A percentile compares a stretch with the other conserved stretches of the same genome.
phyloP scores from a whole-genome alignment of 2,113 vertebrate genomes.

The Ascaphus truei region DNA sequence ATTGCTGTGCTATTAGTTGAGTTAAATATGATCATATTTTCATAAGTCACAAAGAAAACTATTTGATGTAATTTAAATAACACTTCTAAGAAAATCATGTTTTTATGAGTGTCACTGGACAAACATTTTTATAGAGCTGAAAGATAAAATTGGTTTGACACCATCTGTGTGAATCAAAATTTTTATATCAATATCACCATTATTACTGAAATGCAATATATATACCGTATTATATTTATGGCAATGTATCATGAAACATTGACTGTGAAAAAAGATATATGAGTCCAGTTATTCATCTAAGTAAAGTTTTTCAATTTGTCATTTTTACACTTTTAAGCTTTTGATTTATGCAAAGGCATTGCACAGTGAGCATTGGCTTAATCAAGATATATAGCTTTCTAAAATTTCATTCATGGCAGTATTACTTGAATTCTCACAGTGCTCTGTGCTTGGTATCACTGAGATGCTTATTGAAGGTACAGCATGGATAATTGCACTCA shows the following conservation, averaged over 20 bases:
- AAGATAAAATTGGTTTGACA: background rate
- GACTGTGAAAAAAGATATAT: background rate
- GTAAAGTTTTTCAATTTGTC: slow-evolving; percentile 1
- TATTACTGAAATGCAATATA: background rate
- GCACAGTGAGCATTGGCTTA: slow-evolving; percentile 12
- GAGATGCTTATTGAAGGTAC: slow-evolving; percentile 9
- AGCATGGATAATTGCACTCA: slow-evolving; percentile 15
- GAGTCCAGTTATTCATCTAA: background rate
- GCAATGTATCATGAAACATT: background rate
- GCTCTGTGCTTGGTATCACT: background rate
- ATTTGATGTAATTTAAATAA: background rate
- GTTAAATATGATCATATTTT: background rate
- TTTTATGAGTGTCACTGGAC: background rate
- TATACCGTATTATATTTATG: background rate
- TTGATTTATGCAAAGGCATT: slow-evolving; percentile 21
- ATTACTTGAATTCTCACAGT: background rate
- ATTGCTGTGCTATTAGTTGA: no score
- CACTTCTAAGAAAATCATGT: background rate
- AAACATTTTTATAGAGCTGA: background rate
- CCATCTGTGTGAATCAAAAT: background rate
- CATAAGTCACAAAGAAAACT: background rate
- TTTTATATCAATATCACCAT: background rate
- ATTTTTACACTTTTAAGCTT: slow-evolving; percentile 15
- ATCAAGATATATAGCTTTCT: slow-evolving; percentile 21
- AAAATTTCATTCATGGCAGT: background rate